A percentile compares a stretch with the other conserved stretches of the same genome.
Evolutionary conservation across 2,113 vertebrate species (phyloP).

Genomic region (Trogon surrucura): DNA sequence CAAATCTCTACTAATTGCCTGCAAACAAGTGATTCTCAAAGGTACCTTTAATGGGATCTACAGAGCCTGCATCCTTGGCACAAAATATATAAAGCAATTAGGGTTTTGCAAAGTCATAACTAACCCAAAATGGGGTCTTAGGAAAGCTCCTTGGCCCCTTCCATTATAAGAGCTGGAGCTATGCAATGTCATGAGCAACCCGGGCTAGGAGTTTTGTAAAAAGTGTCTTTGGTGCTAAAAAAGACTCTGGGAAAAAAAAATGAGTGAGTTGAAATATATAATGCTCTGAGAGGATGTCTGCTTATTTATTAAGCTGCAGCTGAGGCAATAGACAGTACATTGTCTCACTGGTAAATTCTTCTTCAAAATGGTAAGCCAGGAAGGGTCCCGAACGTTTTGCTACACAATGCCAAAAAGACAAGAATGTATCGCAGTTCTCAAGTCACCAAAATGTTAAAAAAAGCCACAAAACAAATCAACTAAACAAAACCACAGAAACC

Average conservation of each 20-base stretch:
- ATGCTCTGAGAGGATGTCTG: neutral
- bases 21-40: neutral
- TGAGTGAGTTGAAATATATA: neutral
- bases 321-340: neutral
- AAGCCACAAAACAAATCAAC: neutral
- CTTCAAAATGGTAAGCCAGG: neutral
- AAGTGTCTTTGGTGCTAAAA: neutral
- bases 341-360: neutral
- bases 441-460: neutral
- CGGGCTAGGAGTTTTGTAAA: neutral
- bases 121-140: neutral
- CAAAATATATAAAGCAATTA: neutral
- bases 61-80: neutral
- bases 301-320: neutral
- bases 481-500: neutral
- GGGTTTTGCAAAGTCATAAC: neutral
- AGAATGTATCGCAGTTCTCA: neutral
- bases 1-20: neutral
- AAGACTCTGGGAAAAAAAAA: neutral
- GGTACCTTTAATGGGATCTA: neutral
- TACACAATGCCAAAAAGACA: neutral
- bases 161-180: neutral
- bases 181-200: neutral
- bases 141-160: neutral
- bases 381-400: neutral